Base-by-base conservation (phyloP, 1,140 invertebrate genomes). In the Euwallacea fornicatus region DNA sequence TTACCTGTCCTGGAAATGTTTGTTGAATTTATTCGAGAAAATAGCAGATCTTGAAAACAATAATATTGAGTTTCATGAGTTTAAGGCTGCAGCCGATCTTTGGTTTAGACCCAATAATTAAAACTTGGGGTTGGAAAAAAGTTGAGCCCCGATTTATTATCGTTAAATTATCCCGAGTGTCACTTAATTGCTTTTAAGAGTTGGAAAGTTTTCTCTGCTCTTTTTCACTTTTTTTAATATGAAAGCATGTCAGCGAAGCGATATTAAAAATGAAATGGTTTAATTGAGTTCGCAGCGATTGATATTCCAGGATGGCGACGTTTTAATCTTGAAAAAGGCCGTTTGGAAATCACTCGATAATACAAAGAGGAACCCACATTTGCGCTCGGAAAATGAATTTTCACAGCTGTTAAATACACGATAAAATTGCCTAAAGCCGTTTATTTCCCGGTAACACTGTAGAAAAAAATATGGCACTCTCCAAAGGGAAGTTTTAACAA, bases 261-360 rank as follows among this genome's bases (percentile, higher is more conserved):
- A 41, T 21, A 59, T 59, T 59, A 59, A 41, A 59, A 41, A 15
- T 15, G 15, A 42, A 59, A 55, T 8, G 13, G 53, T 55, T 55
- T 55, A 11, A 55, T 55, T 55, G 13, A 11, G 53, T 55, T 55
- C 53, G 13, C 56, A 33, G 11, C n/a, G 33, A 59, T 59, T 59
- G 56, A 59, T 59, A 59, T 59, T 59, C 21, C 15, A n/a, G 8
- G 11, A 59, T 41, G 16, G n/a, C 21, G 7, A 55, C 53, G 21
- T 55, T 55, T 55, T 50, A 50, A 50, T 13, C 13, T 50, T 50
- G 47, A 2, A 13, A 10, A 10, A 11, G 47, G 47, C 9, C 10
- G 8, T 15, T 7, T 11, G 7, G 7, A 11, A 55, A 9, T 21
- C 53, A 8, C 13, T 11, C 8, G 8, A 9, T 55, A 55, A 55